Conservation (phyloP, 1,140 invertebrate species). For the Musca domestica region DNA sequence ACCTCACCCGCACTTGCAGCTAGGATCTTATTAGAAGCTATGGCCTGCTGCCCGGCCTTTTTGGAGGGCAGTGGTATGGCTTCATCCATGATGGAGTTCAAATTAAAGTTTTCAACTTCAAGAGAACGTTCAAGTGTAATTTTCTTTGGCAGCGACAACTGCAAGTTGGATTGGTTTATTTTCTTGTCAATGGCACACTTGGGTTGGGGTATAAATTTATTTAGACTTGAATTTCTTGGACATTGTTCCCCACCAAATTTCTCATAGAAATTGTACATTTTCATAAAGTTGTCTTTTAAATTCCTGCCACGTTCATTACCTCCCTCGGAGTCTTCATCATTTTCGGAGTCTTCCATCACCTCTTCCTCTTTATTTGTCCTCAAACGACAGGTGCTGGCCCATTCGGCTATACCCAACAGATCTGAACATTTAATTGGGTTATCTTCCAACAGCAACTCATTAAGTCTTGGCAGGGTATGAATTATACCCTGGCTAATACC, state of each 20-base stretch:
- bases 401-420: conserved; percentile 48
- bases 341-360: too few species aligned
- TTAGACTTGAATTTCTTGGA: too few species aligned
- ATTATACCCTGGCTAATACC: conserved; percentile 47
- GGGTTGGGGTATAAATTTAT: neutral
- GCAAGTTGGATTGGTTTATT: neutral
- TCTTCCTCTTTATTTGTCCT: neutral
- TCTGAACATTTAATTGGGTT: conserved; percentile 52
- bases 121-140: conserved; percentile 8
- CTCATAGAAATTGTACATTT: conserved; percentile 41
- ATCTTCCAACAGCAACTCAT: conserved; percentile 48
- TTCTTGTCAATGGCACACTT: neutral
- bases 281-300: conserved; percentile 39
- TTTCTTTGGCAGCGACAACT: conserved; percentile 25
- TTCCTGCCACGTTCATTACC: conserved; percentile 13
- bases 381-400: conserved; percentile 47
- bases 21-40: too few species aligned
- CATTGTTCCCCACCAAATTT: conserved; percentile 31
- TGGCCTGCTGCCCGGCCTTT: too few species aligned
- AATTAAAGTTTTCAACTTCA: neutral
- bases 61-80: conserved; percentile 26
- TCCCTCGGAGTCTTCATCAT: neutral
- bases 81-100: conserved; percentile 32
- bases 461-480: conserved; percentile 44
- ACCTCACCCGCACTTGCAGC: too few species aligned